phyloP scores from a whole-genome alignment of 1,140 invertebrate genomes.

The Cheumatopsyche charites region DNA sequence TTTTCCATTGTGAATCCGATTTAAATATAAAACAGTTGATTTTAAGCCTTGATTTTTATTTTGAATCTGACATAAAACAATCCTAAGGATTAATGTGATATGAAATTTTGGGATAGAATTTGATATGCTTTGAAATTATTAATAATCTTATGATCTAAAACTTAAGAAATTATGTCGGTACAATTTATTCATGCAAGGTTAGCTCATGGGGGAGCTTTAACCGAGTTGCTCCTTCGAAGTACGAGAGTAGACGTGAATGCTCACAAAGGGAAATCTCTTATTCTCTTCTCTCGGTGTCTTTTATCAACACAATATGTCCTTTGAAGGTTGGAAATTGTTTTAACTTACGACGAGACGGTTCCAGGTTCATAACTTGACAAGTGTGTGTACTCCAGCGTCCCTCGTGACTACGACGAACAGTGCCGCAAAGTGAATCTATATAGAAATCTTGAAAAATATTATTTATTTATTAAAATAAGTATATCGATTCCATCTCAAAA shows the following conservation, averaged over 20 bases:
- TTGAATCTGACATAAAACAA: too few relatives aligned
- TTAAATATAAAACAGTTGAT: too few relatives aligned
- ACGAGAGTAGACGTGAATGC: constrained; percentile 16
- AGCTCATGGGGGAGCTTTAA: constrained; percentile 8
- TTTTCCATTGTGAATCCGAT: too few relatives aligned
- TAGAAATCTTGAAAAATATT: neutral
- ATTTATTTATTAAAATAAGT: neutral
- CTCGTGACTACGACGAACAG: constrained; percentile 16
- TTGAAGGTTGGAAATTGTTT: constrained; percentile 49
- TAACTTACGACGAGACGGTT: constrained; percentile 42
- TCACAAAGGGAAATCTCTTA: constrained; percentile 46
- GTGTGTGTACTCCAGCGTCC: constrained; percentile 29
- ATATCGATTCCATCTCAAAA: neutral
- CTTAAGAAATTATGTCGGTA: neutral
- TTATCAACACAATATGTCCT: constrained; percentile 49
- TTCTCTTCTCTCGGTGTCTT: constrained; percentile 45
- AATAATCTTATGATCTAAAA: too few relatives aligned
- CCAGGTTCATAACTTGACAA: constrained; percentile 41
- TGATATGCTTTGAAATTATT: too few relatives aligned
- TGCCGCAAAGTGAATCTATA: neutral
- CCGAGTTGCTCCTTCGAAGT: constrained; percentile 16
- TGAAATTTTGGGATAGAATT: too few relatives aligned
- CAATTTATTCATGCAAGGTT: neutral
- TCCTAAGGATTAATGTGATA: too few relatives aligned
- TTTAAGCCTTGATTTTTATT: too few relatives aligned